Base-by-base conservation (phyloP, 1,140 invertebrate species). In the Drosophila sucinea region DNA sequence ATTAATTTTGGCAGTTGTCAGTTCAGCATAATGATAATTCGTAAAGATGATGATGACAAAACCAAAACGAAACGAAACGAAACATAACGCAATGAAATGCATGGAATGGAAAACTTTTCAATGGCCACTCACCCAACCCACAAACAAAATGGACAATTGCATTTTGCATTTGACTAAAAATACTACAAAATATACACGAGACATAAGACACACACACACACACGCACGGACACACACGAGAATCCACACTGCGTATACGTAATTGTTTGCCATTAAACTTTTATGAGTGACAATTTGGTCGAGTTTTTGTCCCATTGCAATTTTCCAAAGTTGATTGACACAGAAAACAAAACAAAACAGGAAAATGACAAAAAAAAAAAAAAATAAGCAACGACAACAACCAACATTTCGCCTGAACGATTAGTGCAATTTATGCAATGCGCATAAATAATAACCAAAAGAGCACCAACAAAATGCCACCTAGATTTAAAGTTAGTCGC, bases 1-100 rank as follows among this genome's bases (percentile, higher is more conserved):
- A 86, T 86, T 82, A 87, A 86, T 86, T 86, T 86, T 81, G 79
- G 60, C 83, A 79, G 75, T 87, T 86, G 83, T 83, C 82, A 87
- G 82, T 86, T 87, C 23, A 27, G 8, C 23, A 51, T 51, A 25
- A 51, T 51, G 23, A 51, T 51, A 10, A 51, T 51, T 17, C 10
- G 11, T 38, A n/a, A 11, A 38, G 7, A 51, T 51, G 44, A 51
- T 51, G 44, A 51, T 51, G 44, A 7, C 23, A 51, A 51, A 27
- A 7, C 44, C 35, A 38, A 38, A 38, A 58, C 29, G 23, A 40
- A 44, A 41, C 41, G 27, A 58, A 73, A 67, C 29, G 33, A 61
- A 69, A 54, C 29, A 62, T 38, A 41, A 10, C 10, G 17, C 44
- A 25, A 25, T 10, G 44, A 23, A 51, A 27, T 51, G 44, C 60